Percentiles rank a stretch among this genome's conserved stretches.
Conservation (phyloP, 2,797 vertebrate genomes). For the Dermochelys coriacea region DNA sequence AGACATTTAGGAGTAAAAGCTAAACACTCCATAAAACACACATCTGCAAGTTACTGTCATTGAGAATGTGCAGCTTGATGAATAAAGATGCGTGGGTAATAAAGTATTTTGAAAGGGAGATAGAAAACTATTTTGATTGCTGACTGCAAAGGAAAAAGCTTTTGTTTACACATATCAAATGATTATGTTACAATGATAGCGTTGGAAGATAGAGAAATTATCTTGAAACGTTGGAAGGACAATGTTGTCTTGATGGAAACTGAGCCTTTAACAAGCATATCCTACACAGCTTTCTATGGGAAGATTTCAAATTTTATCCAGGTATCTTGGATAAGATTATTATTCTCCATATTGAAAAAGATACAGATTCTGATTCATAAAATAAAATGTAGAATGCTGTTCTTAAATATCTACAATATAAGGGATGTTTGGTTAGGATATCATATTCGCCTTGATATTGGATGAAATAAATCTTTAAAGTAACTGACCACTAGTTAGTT, state of each 20-base stretch:
- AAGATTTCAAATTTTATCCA: constrained; percentile 28
- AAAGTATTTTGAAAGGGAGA: neutral
- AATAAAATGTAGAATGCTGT: constrained; percentile 18
- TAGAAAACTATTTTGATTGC: neutral
- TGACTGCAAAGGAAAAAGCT: neutral
- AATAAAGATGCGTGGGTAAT: neutral
- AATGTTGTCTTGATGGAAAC: neutral
- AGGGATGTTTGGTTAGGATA: neutral
- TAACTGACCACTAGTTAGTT: constrained; percentile 32
- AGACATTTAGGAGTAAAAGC: neutral
- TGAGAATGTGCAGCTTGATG: neutral
- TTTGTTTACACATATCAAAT: neutral
- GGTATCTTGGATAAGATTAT: neutral
- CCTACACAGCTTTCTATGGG: constrained; percentile 1
- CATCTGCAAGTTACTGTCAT: constrained; percentile 23
- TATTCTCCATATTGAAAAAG: neutral
- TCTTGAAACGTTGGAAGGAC: neutral
- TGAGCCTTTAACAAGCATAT: neutral
- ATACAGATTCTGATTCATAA: neutral
- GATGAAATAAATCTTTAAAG: neutral
- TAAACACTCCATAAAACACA: constrained; percentile 2
- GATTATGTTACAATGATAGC: neutral
- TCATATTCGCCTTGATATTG: neutral
- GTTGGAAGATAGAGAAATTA: neutral
- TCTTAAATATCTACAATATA: neutral